Evolutionary conservation across 1,140 invertebrate species (phyloP), one percentile per base, ranked within the genome.

Genomic region (Drosophila orosa): DNA sequence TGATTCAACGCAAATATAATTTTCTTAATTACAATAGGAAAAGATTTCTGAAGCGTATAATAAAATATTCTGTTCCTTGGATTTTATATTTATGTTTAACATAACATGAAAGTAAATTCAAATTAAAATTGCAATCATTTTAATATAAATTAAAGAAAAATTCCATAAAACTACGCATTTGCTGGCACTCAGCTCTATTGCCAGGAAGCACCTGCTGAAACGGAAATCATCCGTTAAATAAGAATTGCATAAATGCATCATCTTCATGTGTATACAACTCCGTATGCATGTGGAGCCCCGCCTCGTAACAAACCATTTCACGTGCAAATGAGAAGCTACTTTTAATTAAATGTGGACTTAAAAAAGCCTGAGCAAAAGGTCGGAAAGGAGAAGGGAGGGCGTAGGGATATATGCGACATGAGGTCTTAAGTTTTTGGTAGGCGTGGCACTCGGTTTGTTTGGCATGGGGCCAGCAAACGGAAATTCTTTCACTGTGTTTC

Each of bases 331-430:
- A 59, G 54, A 63, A 60, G 66, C 57, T 62, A 74, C 68, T 76
- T 76, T 59, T 67, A 76, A 76, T 76, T 76, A 73, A 61, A 74
- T 75, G 61, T 40, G 48, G 24, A 67, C 54, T 55, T 15, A 65
- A 68, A 69, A 67, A 17, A 22, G 13, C 33, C 25, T 12, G 22
- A 31, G 7, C n/a, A 40, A 57, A 31, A 40, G 15, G 15, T n/a
- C 33, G 15, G 39, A 22, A 10, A 12, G 40, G n/a, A 24, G 6
- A 25, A 27, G 25, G 35, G 22, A 22, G 29, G 37, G 62, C 10
- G 25, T 39, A 37, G 52, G 60, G 52, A 74, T 74, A 57, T 65
- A 47, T 74, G 69, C 52, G 60, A 76, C 74, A 67, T 68, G 47
- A 40, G 44, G 35, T 42, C 35, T 48, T 19, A 52, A 45, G 62